Evolutionary conservation across 2,888 invertebrate genomes (phyloP).

Genomic region (Lagria hirta): DNA sequence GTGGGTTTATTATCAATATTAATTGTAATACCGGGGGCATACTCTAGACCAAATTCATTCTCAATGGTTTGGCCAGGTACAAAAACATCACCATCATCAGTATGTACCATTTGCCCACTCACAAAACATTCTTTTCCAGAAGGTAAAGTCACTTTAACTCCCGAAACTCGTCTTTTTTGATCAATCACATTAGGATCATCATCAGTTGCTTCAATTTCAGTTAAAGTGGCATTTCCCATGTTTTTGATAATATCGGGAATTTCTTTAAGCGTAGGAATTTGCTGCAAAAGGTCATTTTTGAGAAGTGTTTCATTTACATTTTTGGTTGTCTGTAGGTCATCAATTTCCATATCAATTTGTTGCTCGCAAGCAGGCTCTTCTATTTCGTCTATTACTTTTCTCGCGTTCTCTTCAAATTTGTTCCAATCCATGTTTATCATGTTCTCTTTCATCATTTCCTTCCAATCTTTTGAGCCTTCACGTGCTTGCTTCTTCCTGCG

Average conservation of each 20-base stretch:
- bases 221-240: constrained; percentile 61
- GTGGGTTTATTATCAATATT: constrained; percentile 68
- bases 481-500: constrained; percentile 48
- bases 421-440: constrained; percentile 68
- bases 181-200: constrained; percentile 30
- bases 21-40: constrained; percentile 74
- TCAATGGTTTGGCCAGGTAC: constrained; percentile 75
- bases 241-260: constrained; percentile 65
- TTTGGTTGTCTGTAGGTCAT: constrained; percentile 62
- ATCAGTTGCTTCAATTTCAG: constrained; percentile 57
- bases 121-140: constrained; percentile 71
- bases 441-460: constrained; percentile 64
- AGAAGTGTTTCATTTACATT: constrained; percentile 63
- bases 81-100: constrained; percentile 69
- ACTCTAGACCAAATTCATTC: constrained; percentile 67
- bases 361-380: constrained; percentile 44
- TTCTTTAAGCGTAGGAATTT: constrained; percentile 65
- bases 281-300: constrained; percentile 58
- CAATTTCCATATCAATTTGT: constrained; percentile 56
- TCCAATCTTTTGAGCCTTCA: constrained; percentile 57
- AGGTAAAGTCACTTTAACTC: constrained; percentile 56
- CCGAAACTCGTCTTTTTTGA: constrained; percentile 40
- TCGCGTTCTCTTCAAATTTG: constrained; percentile 62
- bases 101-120: constrained; percentile 71
- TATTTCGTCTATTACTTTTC: constrained; percentile 55